A percentile compares a stretch with the other conserved stretches of the same genome.
Conservation (phyloP, 2,113 vertebrate genomes). For the Triplophysa rosa region DNA sequence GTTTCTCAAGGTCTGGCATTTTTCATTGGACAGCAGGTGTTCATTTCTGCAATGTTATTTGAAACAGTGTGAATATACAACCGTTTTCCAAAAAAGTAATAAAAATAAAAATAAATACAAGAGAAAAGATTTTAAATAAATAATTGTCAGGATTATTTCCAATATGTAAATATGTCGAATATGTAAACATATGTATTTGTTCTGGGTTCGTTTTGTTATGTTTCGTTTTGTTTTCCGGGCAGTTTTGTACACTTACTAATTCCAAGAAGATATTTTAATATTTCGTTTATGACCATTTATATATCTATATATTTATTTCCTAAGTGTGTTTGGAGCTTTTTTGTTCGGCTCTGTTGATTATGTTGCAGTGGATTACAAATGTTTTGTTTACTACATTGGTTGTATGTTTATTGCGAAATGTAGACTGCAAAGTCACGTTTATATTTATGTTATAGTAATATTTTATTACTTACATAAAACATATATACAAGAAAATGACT, state of each 20-base stretch:
- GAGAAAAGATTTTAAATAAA: slow-evolving; percentile 79
- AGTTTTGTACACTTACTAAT: slow-evolving; percentile 93
- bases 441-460: slow-evolving; percentile 99
- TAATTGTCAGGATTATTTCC: slow-evolving; percentile 81
- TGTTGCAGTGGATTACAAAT: slow-evolving; percentile 85
- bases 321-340: slow-evolving; percentile 87
- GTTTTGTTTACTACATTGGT: slow-evolving; percentile 87
- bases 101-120: slow-evolving; percentile 59
- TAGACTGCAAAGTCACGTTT: slow-evolving; percentile 97
- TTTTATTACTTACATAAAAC: slow-evolving; percentile 99
- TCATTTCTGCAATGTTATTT: slow-evolving; percentile 52
- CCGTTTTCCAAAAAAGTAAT: slow-evolving; percentile 62
- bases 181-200: slow-evolving; percentile 90
- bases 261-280: slow-evolving; percentile 94
- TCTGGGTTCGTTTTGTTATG: slow-evolving; percentile 70
- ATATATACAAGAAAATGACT: slow-evolving; percentile 94
- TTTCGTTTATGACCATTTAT: slow-evolving; percentile 90
- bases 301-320: slow-evolving; percentile 94
- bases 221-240: slow-evolving; percentile 79
- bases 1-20: slow-evolving; percentile 63
- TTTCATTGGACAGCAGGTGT: slow-evolving; percentile 63
- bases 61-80: slow-evolving; percentile 55
- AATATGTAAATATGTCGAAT: slow-evolving; percentile 93
- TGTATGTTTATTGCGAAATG: slow-evolving; percentile 93
- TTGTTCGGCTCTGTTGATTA: slow-evolving; percentile 83